Evolutionary conservation across 1,140 invertebrate genomes (phyloP).

Genomic region (Tetragnatha versicolor): DNA sequence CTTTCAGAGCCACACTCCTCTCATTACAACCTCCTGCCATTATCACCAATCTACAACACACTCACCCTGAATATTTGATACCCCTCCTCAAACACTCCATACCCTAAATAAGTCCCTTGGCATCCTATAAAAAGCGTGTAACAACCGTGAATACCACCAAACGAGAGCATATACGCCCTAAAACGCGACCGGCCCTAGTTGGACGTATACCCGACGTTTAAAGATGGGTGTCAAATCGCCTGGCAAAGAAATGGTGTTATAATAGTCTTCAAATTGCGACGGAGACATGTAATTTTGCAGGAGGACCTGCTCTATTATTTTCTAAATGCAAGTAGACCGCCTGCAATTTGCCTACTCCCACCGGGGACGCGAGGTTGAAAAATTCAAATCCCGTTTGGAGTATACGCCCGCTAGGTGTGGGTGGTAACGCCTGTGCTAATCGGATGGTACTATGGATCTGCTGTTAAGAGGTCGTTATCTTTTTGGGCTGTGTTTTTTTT

Average conservation of each 20-base stretch:
- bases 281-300: constrained; percentile 29
- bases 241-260: constrained; percentile 44
- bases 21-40: too few species aligned
- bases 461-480: background rate
- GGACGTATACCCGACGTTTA: constrained; percentile 28
- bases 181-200: background rate
- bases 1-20: too few species aligned
- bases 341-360: constrained; percentile 27
- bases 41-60: background rate
- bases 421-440: background rate
- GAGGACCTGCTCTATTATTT: background rate
- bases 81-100: background rate
- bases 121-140: constrained; percentile 19
- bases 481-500: too few species aligned
- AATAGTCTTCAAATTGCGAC: constrained; percentile 44
- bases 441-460: background rate
- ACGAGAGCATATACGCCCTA: constrained; percentile 14
- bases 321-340: constrained; percentile 33
- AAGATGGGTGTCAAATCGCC: constrained; percentile 39
- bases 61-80: background rate
- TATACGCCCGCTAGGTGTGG: constrained; percentile 20
- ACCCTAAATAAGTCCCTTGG: constrained; percentile 13
- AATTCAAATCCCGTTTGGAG: constrained; percentile 26
- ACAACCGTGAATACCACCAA: constrained; percentile 27
- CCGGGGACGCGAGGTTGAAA: constrained; percentile 18